phyloP scores from a whole-genome alignment of 1,140 invertebrate species.

The Leptinotarsa lineolata region DNA sequence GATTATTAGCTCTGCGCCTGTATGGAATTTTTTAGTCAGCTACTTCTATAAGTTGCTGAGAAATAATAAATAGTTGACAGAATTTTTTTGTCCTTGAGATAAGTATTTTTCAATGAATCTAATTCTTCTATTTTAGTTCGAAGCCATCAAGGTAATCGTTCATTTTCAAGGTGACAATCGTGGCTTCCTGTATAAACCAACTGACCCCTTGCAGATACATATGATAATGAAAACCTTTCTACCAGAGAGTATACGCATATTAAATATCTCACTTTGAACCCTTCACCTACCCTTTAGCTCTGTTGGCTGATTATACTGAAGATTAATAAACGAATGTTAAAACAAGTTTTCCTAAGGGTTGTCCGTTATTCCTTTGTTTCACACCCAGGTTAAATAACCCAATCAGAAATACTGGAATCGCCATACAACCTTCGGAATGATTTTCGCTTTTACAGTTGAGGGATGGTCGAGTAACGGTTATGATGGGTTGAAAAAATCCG shows the following conservation, averaged over 20 bases:
- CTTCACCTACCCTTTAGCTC: not conserved
- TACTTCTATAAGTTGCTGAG: too few relatives aligned
- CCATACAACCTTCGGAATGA: conserved; percentile 15
- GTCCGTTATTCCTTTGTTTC: conserved; percentile 25
- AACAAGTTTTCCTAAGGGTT: conserved; percentile 24
- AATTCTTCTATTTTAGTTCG: too few relatives aligned
- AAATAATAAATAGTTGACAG: too few relatives aligned
- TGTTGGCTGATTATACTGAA: conserved; percentile 11
- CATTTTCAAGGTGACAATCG: not conserved
- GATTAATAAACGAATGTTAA: conserved; percentile 25
- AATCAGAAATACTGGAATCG: not conserved
- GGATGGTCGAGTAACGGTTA: conserved; percentile 10
- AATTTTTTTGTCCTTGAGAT: too few relatives aligned
- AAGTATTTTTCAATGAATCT: too few relatives aligned
- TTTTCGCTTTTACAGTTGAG: conserved; percentile 17
- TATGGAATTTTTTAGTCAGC: too few relatives aligned
- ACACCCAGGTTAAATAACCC: not conserved
- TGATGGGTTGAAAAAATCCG: conserved; percentile 7
- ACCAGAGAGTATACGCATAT: conserved; percentile 33
- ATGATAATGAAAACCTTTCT: conserved; percentile 36
- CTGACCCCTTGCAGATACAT: conserved; percentile 36
- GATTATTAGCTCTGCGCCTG: too few relatives aligned
- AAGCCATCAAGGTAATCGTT: too few relatives aligned
- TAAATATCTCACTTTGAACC: conserved; percentile 26
- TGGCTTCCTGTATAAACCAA: conserved; percentile 31